Base-by-base conservation (phyloP, 2,888 invertebrate genomes). In the Ephialtes manifestator region DNA sequence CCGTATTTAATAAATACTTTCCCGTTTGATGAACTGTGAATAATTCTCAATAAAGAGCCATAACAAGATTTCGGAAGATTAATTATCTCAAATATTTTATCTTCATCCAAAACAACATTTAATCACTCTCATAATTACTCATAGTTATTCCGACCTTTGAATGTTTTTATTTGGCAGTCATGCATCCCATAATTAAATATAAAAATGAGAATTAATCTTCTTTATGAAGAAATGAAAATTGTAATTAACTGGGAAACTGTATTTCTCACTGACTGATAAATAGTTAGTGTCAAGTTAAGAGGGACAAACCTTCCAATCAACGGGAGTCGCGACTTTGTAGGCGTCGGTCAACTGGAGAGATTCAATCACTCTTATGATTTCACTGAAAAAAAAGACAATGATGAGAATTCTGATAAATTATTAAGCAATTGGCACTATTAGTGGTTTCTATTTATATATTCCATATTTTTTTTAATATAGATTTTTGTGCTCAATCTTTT, bases 321-420 rank as follows among this genome's bases (percentile, higher is more conserved):
- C 98, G 20, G 99, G 99, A 1, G 99, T 99, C 4, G 98, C 98
- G 1, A 99, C 97, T 94, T 97, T 97, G 85, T 97, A 96, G 68
- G 95, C 96, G 82, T 97, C 97, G 13, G 98, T 98, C 88, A 99
- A 94, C 92, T 98, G 98, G 82, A 99, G 95, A 0, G 99, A 98
- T 94, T 99, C 99, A 70, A 99, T 94, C 10, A 97, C 98, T 84
- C 99, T 96, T 75, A 99, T 94, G 88, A 99, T 97, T 95, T 99
- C 99, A 95, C 99, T 99, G 94, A 88, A 96, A 82, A 53, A 67
- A 84, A n/a, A n/a, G 28, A 75, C 70, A 58, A 58, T 67, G 48
- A 31, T 71, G 15, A 70, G 7, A 48, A n/a, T 28, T 1, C 20
- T 15, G 18, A 4, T 53, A 48, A 31, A 51, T 10, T 35, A 10